Evolutionary conservation across 2,888 invertebrate species (phyloP), one percentile per base, ranked within the genome.

Genomic region (Sinelater perroti): DNA sequence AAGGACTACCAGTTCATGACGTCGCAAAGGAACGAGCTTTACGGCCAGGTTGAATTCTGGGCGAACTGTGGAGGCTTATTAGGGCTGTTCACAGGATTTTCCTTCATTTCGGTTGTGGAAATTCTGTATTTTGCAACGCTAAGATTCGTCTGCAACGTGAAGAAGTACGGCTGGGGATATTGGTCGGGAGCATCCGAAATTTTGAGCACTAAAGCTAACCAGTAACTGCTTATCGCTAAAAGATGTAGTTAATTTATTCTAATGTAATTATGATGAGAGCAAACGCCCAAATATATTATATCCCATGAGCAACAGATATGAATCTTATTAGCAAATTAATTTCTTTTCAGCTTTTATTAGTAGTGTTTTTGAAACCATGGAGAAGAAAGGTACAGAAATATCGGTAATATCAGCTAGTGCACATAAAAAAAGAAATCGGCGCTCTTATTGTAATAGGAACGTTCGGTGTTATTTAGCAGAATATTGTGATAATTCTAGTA

Each of bases 61-160:
- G 82, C 84, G 61, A 82, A 82, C 70, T 82, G 82, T 56, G 85
- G 85, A 1, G 85, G 85, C 38, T 72, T 85, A 3, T 72, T 85
- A 2, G 83, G 86, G 2, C 75, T 86, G 1, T 86, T 85, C 72
- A 84, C 85, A 75, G 86, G 86, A 11, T 85, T 86, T 72, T 86
- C 86, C 1, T 80, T 86, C 60, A 74, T 86, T n/a, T 85, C 86
- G 20, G 79, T 85, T 1, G 82, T 81, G 0, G 86, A 86, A 75
- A 83, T 85, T 10, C n/a, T 85, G 0, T 86, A 86, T 70, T 86
- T 84, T 70, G 68, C 85, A n/a, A 82, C 83, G 0, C 61, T 78
- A 31, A 75, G 83, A 20, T 69, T 83, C 52, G 73, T 80, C 40
- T 81, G 80, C 28, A 83, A 83, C 67, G 67, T 82, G 21, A 75